Conservation (phyloP, 2,797 vertebrate genomes). For the Monodelphis domestica region DNA sequence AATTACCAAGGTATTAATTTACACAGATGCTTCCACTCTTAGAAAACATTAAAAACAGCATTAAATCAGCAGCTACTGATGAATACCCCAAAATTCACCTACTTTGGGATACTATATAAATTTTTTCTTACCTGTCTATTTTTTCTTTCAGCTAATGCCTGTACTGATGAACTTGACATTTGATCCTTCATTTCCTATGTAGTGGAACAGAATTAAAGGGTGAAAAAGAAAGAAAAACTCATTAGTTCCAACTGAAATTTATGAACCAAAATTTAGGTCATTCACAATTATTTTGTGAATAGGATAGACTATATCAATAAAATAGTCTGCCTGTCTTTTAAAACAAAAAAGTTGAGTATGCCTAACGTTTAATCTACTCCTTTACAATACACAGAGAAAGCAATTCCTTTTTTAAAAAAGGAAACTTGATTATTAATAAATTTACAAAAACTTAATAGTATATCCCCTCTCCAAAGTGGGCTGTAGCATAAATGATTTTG, state of each 20-base stretch:
- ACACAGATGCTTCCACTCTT: not conserved
- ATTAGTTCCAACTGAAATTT: slow-evolving; percentile 35
- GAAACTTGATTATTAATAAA: not conserved
- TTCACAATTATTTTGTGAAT: slow-evolving; percentile 21
- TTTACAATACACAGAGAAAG: slow-evolving; percentile 31
- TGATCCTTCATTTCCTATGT: slow-evolving; percentile 97
- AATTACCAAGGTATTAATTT: not conserved
- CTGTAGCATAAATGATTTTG: not conserved
- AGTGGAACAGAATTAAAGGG: slow-evolving; percentile 47
- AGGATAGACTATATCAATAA: too few relatives aligned
- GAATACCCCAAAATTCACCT: not conserved
- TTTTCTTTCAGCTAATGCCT: slow-evolving; percentile 89
- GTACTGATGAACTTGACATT: slow-evolving; percentile 91
- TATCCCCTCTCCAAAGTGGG: not conserved
- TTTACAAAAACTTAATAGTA: not conserved
- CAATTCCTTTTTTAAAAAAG: slow-evolving; percentile 39
- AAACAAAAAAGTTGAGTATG: slow-evolving; percentile 27
- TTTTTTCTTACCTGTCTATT: slow-evolving; percentile 90
- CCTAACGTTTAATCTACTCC: slow-evolving; percentile 41
- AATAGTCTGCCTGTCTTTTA: not conserved
- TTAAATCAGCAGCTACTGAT: not conserved
- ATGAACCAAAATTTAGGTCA: not conserved
- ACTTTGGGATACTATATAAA: slow-evolving; percentile 1
- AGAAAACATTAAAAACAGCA: not conserved
- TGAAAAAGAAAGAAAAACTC: slow-evolving; percentile 37